These are phyloP conservation scores for Platalea minor DNA, from an alignment of 2,797 vertebrate species.

Conservation along the genomic window DNA sequence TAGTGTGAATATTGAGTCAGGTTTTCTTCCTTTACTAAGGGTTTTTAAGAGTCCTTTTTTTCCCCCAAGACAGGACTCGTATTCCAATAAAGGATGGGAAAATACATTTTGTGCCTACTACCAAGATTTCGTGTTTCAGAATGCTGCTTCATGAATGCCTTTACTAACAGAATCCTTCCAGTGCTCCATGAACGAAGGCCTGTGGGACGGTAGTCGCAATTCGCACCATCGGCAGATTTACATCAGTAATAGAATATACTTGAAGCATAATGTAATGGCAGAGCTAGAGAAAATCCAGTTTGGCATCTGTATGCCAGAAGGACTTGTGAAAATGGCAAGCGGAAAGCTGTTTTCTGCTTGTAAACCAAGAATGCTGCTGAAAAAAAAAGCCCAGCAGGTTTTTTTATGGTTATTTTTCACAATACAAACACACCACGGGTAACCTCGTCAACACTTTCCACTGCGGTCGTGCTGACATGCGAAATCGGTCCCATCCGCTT, in stretches of 20 bases:
- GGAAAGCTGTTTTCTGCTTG: neutral
- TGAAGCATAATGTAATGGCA: neutral
- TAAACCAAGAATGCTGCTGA: neutral
- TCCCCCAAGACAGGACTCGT: neutral
- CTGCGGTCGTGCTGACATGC: neutral
- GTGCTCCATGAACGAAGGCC: neutral
- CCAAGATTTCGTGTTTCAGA: neutral
- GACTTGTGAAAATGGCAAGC: neutral
- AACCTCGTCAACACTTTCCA: neutral
- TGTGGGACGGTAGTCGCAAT: neutral
- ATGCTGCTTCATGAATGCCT: neutral
- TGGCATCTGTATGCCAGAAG: neutral
- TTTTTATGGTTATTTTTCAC: neutral
- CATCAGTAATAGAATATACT: neutral
- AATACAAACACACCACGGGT: neutral
- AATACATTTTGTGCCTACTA: neutral
- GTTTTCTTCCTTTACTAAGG: neutral
- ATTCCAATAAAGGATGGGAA: neutral
- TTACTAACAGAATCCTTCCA: neutral
- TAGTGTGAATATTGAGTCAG: neutral
- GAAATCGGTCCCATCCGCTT: neutral
- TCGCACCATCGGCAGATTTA: neutral
- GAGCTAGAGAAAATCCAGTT: neutral
- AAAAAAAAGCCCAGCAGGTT: neutral
- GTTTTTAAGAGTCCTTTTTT: neutral